Percentiles rank a stretch among this genome's conserved stretches.
These are phyloP conservation scores for Dicaeum eximium DNA, from an alignment of 2,113 vertebrate species.

Conservation along the genomic window DNA sequence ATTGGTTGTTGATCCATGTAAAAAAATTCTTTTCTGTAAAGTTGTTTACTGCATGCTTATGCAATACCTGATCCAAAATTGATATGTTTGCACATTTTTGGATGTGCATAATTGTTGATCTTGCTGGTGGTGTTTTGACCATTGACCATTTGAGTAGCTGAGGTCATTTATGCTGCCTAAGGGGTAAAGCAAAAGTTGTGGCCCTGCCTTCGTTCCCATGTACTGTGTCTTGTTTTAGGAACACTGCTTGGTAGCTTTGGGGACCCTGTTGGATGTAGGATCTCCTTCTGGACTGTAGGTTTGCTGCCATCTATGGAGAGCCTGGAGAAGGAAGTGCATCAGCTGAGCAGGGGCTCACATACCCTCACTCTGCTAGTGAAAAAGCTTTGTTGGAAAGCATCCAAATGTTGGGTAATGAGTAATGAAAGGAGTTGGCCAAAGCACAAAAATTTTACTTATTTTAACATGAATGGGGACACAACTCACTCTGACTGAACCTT, in stretches of 20 bases:
- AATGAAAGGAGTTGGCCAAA: neutral
- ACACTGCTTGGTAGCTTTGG: neutral
- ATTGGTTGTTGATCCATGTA: neutral
- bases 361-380: neutral
- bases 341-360: neutral
- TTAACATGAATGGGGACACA: neutral
- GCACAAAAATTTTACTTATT: neutral
- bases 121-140: neutral
- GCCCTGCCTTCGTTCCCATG: neutral
- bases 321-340: neutral
- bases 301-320: neutral
- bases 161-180: neutral
- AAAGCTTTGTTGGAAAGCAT: neutral
- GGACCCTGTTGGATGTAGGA: rapidly evolving
- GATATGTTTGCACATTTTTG: neutral
- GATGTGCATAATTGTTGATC: neutral
- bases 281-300: neutral
- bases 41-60: neutral
- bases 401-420: neutral
- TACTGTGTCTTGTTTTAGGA: neutral
- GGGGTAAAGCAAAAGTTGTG: neutral
- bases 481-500: neutral
- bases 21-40: neutral
- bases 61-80: neutral
- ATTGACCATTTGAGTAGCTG: rapidly evolving